phyloP scores from a whole-genome alignment of 2,113 vertebrate species.

The human (Homo sapiens) region GRCh38 chr2:103026001-103026500 shows the following conservation, averaged over 20 bases:
- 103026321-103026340: not conserved
- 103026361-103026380: constrained; percentile 13
- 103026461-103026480: constrained; percentile 4
- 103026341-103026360: not conserved
- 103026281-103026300: constrained; percentile 20
- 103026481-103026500: not conserved
- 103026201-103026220: constrained; percentile 68
- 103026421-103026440: not conserved
- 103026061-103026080: constrained; percentile 67
- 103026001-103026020: constrained; percentile 57
- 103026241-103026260: constrained; percentile 58
- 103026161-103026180: constrained; percentile 72
- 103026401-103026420: not conserved
- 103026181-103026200: constrained; percentile 74
- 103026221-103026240: constrained; percentile 63
- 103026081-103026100: constrained; percentile 76
- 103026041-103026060: constrained; percentile 74
- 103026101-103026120: constrained; percentile 71
- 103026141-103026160: constrained; percentile 79
- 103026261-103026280: constrained; percentile 54
- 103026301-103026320: not conserved
- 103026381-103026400: not conserved
- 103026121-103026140: constrained; percentile 76
- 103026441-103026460: constrained; percentile 7
- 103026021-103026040: constrained; percentile 69